These are phyloP conservation scores for Thymallus thymallus DNA, from an alignment of 2,113 vertebrate species.

Conservation along the genomic window DNA sequence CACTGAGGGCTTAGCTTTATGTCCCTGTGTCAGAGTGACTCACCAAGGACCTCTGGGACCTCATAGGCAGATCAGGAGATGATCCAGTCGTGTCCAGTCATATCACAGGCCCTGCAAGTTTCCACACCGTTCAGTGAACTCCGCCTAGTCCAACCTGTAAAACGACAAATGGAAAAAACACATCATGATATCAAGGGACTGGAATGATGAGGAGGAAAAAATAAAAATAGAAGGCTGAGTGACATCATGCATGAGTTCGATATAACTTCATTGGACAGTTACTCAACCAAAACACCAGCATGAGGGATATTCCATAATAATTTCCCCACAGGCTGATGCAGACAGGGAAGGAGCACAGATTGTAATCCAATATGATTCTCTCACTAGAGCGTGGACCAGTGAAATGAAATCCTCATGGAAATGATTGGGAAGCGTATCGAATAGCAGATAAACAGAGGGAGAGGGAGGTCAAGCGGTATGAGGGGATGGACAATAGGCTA, in stretches of 20 bases:
- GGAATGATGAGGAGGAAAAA: not conserved
- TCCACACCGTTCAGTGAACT: not conserved
- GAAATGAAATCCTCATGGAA: conserved; percentile 21
- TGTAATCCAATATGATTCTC: conserved; percentile 17
- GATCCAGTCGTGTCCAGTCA: not conserved
- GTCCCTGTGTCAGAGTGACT: conserved; percentile 13
- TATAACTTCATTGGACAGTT: not conserved
- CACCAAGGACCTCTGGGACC: not conserved
- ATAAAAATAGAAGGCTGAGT: not conserved
- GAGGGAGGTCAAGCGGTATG: not conserved
- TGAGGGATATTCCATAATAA: conserved; percentile 19
- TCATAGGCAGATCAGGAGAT: not conserved
- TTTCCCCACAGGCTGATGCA: conserved; percentile 1
- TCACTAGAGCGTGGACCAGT: not conserved
- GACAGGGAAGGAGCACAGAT: conserved; percentile 11
- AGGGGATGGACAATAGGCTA: not conserved
- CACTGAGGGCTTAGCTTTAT: too few relatives aligned
- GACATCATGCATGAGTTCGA: conserved; percentile 6
- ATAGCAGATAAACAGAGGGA: not conserved
- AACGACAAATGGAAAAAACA: conserved; percentile 14
- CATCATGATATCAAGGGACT: not conserved
- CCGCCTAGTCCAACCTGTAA: conserved; percentile 6
- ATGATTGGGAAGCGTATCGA: conserved; percentile 21
- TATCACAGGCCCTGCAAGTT: conserved; percentile 7
- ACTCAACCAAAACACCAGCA: conserved; percentile 5